Evolutionary conservation across 2,888 invertebrate species (phyloP).

Genomic region (Callimorpha dominula): DNA sequence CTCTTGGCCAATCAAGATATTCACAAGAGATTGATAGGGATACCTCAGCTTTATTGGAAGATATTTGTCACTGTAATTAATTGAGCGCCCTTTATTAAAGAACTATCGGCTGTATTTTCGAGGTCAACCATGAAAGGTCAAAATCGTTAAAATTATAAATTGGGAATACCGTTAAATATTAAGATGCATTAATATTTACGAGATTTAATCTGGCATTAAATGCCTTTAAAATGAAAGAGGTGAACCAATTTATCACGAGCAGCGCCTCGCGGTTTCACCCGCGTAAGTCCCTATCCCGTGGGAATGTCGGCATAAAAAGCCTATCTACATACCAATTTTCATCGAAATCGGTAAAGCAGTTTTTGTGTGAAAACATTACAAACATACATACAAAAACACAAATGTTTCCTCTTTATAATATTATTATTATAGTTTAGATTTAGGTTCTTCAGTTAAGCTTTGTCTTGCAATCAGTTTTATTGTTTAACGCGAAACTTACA

Average conservation of each 20-base stretch:
- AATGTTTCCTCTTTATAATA: too few species aligned
- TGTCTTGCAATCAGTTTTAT: background rate
- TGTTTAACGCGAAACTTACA: background rate
- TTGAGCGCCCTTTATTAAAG: constrained; percentile 18
- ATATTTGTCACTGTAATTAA: constrained; percentile 72
- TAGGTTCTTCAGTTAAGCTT: too few species aligned
- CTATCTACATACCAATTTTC: too few species aligned
- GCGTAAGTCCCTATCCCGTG: too few species aligned
- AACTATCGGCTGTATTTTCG: constrained; percentile 5
- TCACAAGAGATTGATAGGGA: constrained; percentile 71
- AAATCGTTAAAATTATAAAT: background rate
- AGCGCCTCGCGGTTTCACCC: too few species aligned
- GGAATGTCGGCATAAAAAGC: too few species aligned
- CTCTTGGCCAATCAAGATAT: constrained; percentile 73
- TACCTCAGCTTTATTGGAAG: constrained; percentile 64
- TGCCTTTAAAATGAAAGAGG: background rate
- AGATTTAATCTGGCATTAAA: background rate
- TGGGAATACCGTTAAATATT: background rate
- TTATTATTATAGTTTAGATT: too few species aligned
- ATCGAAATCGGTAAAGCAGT: too few species aligned
- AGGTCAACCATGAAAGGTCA: constrained; percentile 1
- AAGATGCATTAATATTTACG: background rate
- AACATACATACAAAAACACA: too few species aligned
- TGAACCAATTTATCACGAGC: background rate
- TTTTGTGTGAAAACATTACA: too few species aligned